Evolutionary conservation across 2,888 invertebrate genomes (phyloP), one percentile per base, ranked within the genome.

Genomic region (Abrostola tripartita): DNA sequence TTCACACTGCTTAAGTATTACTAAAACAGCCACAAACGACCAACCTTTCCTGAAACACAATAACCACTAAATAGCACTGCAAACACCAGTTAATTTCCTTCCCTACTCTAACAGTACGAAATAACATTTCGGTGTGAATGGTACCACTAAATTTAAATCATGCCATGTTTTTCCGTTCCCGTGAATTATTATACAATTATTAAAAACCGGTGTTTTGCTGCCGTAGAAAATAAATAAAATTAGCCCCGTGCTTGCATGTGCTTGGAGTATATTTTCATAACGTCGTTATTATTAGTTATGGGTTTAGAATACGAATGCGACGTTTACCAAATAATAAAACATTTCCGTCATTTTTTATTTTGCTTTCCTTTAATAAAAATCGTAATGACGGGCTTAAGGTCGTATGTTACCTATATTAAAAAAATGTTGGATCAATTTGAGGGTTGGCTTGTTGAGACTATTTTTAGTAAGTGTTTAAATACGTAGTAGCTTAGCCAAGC

Each of bases 161-260:
- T 61, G 35, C 56, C 49, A 65, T 44, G 37, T 69, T 71, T 67
- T 57, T 44, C 60, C 40, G 51, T 62, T 59, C 56, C 36, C 37
- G 56, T 78, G 70, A 81, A 75, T 74, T 78, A 81, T 79, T 74
- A 63, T 72, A 55, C 67, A 73, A 71, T 77, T 74, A 77, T 77
- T 73, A 73, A 79, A 72, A 79, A 79, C 55, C 55, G 42, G 54
- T 37, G 59, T 65, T 71, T 61, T 60, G 52, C 54, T 60, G 35
- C 54, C 36, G 38, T 59, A 40, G 51, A 64, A 72, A 67, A 69
- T 41, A 72, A 77, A 74, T 70, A 64, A 68, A 75, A 75, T 77
- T 75, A 57, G 61, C 57, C 38, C 14, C 56, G 53, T 65, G 68
- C 60, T 73, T 56, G 68, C 61, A 70, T 66, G 65, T 77, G 68